Conservation (phyloP, 2,113 vertebrate genomes). For the Caloenas nicobarica region DNA sequence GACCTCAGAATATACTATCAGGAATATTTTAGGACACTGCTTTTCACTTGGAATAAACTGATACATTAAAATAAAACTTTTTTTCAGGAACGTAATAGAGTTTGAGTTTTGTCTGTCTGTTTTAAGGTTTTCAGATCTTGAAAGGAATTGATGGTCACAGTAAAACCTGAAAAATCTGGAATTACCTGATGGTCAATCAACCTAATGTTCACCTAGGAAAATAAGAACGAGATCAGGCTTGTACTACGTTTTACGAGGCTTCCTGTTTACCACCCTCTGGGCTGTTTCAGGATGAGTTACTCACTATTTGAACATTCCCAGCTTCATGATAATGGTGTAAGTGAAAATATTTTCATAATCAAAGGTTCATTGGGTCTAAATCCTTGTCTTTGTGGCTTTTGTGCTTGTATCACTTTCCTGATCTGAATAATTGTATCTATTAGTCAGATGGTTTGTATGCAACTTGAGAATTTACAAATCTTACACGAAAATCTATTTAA, state of each 20-base stretch:
- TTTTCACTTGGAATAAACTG: background rate
- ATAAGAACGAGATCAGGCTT: background rate
- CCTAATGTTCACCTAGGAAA: background rate
- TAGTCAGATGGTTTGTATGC: background rate
- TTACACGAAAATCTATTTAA: background rate
- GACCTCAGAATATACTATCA: background rate
- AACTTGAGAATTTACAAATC: background rate
- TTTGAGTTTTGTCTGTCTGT: background rate
- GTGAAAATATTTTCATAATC: background rate
- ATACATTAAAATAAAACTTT: background rate
- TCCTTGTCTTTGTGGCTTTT: background rate
- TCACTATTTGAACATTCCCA: background rate
- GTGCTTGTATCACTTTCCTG: background rate
- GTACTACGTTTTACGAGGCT: background rate
- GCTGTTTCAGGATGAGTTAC: background rate
- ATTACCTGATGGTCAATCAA: background rate
- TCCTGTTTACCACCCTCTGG: background rate
- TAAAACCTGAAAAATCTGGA: background rate
- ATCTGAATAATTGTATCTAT: background rate
- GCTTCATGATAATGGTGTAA: background rate
- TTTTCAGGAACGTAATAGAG: background rate
- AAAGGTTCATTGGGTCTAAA: background rate
- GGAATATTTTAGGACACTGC: background rate
- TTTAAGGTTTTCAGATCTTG: background rate
- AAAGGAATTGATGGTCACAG: background rate